Evolutionary conservation across 2,113 vertebrate species (phyloP).

Genomic region (Micromys minutus): DNA sequence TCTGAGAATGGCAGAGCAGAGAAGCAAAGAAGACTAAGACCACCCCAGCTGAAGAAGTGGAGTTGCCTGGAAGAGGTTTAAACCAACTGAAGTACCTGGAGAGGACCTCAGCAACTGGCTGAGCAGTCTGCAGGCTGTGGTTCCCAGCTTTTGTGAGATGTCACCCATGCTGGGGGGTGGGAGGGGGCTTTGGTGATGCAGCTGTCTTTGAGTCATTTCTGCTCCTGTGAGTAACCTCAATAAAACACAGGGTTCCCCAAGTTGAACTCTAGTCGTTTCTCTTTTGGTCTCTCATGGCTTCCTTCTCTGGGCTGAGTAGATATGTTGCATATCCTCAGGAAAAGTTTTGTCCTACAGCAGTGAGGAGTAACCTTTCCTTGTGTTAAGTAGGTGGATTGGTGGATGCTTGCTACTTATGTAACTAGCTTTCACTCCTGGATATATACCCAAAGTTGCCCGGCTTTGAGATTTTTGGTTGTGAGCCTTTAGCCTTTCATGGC

Average conservation of each 20-base stretch:
- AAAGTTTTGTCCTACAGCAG: not conserved
- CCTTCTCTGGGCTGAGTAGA: not conserved
- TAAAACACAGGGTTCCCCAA: not conserved
- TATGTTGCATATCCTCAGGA: not conserved
- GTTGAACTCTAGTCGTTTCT: not conserved
- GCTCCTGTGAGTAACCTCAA: not conserved
- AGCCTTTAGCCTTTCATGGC: not conserved
- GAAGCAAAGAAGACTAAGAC: not conserved
- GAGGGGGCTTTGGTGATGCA: not conserved
- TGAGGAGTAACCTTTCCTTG: not conserved
- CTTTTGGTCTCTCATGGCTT: not conserved
- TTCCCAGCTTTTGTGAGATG: not conserved
- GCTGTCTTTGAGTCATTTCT: not conserved
- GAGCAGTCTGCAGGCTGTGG: not conserved
- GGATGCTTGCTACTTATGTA: not conserved
- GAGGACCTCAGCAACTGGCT: not conserved
- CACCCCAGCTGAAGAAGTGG: no score
- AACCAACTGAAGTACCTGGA: not conserved
- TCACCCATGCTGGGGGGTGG: not conserved
- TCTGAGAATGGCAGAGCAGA: not conserved
- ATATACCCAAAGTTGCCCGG: not conserved
- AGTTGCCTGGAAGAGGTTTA: not conserved
- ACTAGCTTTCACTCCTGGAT: not conserved
- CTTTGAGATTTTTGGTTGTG: not conserved
- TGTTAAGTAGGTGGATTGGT: not conserved